A percentile compares a stretch with the other conserved stretches of the same genome.
phyloP scores from a whole-genome alignment of 2,888 invertebrate species.

The Acleris laterana region DNA sequence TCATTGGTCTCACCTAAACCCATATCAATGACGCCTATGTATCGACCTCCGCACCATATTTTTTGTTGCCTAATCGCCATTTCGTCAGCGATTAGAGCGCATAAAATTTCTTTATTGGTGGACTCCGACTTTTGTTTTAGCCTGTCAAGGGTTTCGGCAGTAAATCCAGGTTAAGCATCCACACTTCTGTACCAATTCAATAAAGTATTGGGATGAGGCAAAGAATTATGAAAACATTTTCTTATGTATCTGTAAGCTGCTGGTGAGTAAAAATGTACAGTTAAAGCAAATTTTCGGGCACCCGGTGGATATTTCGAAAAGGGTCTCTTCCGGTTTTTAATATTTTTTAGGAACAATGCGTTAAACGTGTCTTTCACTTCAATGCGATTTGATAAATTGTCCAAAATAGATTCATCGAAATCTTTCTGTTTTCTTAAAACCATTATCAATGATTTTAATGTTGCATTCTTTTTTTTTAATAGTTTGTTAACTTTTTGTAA shows the following conservation, averaged over 20 bases:
- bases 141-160: conserved; percentile 13
- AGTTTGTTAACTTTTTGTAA: conserved; percentile 16
- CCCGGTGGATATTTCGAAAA: conserved; percentile 37
- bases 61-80: conserved; percentile 27
- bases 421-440: neutral
- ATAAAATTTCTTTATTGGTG: conserved; percentile 24
- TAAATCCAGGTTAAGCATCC: conserved; percentile 31
- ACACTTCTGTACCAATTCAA: conserved; percentile 32
- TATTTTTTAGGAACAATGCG: conserved; percentile 20
- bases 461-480: conserved; percentile 14
- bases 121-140: conserved; percentile 9
- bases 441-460: neutral
- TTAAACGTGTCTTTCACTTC: conserved; percentile 21
- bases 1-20: conserved; percentile 16
- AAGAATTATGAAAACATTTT: conserved; percentile 18
- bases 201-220: conserved; percentile 32
- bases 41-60: conserved; percentile 14
- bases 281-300: conserved; percentile 37
- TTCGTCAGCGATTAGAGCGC: conserved; percentile 37
- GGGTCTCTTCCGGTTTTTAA: conserved; percentile 23
- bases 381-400: conserved; percentile 2
- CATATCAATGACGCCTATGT: conserved; percentile 19
- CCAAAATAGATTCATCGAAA: neutral
- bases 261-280: conserved; percentile 38
- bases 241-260: conserved; percentile 25